These are phyloP conservation scores for Drosophila flavopinicola DNA, from an alignment of 2,888 invertebrate species.

Conservation along the genomic window DNA sequence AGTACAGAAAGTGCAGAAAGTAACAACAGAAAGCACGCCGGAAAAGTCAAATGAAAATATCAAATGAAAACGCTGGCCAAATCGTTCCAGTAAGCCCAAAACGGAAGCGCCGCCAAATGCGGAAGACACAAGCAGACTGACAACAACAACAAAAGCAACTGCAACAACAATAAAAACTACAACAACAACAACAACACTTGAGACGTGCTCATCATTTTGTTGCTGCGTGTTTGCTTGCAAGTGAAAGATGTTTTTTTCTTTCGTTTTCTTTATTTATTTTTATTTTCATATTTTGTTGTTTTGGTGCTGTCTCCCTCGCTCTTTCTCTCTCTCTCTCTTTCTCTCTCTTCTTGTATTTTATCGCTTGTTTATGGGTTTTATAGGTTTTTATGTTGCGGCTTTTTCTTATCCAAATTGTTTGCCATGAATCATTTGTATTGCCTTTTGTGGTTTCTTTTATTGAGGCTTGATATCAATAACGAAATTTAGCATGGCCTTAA, in stretches of 20 bases:
- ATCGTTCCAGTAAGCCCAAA: conserved; percentile 30
- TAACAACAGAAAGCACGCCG: too few relatives aligned
- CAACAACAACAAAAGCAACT: conserved; percentile 13
- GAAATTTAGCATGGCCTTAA: conserved; percentile 1
- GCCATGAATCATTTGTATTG: conserved; percentile 38
- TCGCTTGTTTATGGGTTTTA: conserved; percentile 30
- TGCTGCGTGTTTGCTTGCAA: conserved; percentile 27
- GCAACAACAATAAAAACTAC: conserved; percentile 21
- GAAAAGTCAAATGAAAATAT: conserved; percentile 52
- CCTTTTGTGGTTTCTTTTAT: conserved; percentile 12
- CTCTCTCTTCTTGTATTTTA: conserved; percentile 13
- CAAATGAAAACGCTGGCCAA: conserved; percentile 20
- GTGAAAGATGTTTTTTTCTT: conserved; percentile 59
- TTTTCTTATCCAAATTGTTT: conserved; percentile 38
- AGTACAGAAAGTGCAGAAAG: conserved; percentile 29
- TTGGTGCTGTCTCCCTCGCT: conserved; percentile 18
- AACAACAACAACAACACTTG: conserved; percentile 22
- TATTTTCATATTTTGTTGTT: conserved; percentile 17
- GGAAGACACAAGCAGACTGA: conserved; percentile 47
- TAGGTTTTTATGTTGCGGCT: conserved; percentile 57
- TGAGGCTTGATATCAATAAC: not conserved
- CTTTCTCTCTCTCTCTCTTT: not conserved
- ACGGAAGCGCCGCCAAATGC: conserved; percentile 59
- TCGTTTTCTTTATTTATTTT: too few relatives aligned
- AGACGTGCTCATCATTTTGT: conserved; percentile 44